Evolutionary conservation across 2,888 invertebrate species (phyloP).

Genomic region (Gortyna flavago): DNA sequence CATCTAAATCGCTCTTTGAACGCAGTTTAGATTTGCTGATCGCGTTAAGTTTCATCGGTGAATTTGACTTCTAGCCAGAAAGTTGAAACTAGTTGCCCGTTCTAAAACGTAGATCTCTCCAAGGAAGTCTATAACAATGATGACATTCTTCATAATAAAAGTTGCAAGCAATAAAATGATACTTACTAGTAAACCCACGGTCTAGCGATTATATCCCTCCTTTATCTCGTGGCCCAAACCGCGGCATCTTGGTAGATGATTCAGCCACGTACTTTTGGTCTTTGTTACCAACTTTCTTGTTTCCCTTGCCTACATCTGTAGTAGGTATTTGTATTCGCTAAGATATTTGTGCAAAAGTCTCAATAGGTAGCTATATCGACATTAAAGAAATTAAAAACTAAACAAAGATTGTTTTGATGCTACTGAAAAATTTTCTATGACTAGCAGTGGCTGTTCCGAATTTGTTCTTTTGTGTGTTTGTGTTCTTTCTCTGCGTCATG

Average conservation of each 20-base stretch:
- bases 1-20: too few relatives aligned
- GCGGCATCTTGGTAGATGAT: slow-evolving; percentile 72
- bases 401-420: neutral
- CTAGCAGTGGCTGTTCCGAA: neutral
- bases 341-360: slow-evolving; percentile 7
- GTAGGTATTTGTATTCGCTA: slow-evolving; percentile 40
- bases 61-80: neutral
- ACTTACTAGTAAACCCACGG: neutral
- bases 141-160: neutral
- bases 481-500: neutral
- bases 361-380: neutral
- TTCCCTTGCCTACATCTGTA: slow-evolving; percentile 68
- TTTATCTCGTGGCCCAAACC: slow-evolving; percentile 67
- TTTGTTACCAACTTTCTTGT: slow-evolving; percentile 82
- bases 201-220: slow-evolving; percentile 25
- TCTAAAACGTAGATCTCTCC: neutral
- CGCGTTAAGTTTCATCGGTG: neutral
- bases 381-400: too few relatives aligned
- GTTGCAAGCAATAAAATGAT: neutral
- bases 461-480: neutral
- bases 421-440: neutral
- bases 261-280: slow-evolving; percentile 79
- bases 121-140: neutral
- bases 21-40: too few relatives aligned
- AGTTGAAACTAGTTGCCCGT: neutral